These are phyloP conservation scores for Acrobasis consociella DNA, from an alignment of 2,888 invertebrate genomes.

Conservation along the genomic window DNA sequence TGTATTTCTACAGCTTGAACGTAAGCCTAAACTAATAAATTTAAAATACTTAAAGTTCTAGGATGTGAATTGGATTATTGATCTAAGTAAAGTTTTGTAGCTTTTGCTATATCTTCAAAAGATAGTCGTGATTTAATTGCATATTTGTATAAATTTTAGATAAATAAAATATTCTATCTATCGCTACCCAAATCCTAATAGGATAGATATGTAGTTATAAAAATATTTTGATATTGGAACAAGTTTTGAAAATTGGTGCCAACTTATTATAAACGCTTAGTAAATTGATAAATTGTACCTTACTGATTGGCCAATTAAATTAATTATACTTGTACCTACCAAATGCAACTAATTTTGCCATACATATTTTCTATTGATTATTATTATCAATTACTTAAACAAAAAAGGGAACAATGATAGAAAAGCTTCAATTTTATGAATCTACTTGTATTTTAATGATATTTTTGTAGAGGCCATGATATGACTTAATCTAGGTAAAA, in stretches of 20 bases:
- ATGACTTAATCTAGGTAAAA: constrained; percentile 8
- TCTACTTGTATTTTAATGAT: constrained; percentile 34
- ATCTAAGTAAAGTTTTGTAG: constrained; percentile 28
- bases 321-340: constrained; percentile 30
- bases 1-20: constrained; percentile 41
- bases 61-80: constrained; percentile 10
- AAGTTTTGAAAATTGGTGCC: constrained; percentile 59
- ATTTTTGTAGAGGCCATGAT: constrained; percentile 33
- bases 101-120: constrained; percentile 29
- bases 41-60: constrained; percentile 30
- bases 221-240: constrained; percentile 39
- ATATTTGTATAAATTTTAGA: constrained; percentile 21
- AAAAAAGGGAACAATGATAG: constrained; percentile 70
- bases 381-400: constrained; percentile 47
- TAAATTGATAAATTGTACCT: constrained; percentile 35
- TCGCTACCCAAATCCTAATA: constrained; percentile 25
- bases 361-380: constrained; percentile 41
- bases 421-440: constrained; percentile 41
- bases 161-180: constrained; percentile 22
- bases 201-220: constrained; percentile 29
- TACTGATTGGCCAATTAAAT: constrained; percentile 41
- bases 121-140: constrained; percentile 27
- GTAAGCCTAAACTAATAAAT: constrained; percentile 43
- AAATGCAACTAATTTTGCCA: constrained; percentile 37
- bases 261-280: constrained; percentile 42